phyloP scores from a whole-genome alignment of 2,888 invertebrate species.

The Gastracanthus pulcherrimus region DNA sequence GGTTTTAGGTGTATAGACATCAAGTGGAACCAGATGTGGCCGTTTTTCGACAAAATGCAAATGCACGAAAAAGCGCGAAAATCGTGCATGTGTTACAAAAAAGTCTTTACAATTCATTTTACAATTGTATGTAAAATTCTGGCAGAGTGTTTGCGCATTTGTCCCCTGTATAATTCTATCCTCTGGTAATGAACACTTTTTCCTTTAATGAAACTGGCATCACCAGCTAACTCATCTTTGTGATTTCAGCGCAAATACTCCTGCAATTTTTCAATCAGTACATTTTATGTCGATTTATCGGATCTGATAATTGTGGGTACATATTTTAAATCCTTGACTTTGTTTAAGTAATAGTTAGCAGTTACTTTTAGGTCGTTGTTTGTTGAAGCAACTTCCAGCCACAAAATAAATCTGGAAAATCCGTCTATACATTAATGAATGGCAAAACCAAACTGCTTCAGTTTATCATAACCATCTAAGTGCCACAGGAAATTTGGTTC shows the following conservation, averaged over 20 bases:
- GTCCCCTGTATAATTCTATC: background rate
- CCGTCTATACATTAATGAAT: constrained; percentile 54
- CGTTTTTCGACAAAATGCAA: too few relatives aligned
- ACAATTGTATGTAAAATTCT: background rate
- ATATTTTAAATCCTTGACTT: constrained; percentile 27
- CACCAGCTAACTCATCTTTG: background rate
- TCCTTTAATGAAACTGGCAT: background rate
- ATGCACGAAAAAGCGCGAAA: too few relatives aligned
- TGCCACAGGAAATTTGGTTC: constrained; percentile 55
- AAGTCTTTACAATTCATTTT: too few relatives aligned
- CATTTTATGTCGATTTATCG: constrained; percentile 46
- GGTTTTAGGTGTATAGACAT: too few relatives aligned
- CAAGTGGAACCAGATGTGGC: too few relatives aligned
- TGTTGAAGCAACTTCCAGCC: constrained; percentile 37
- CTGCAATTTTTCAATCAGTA: background rate
- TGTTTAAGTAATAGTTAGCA: constrained; percentile 45
- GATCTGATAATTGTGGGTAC: constrained; percentile 47
- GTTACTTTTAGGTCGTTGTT: constrained; percentile 42
- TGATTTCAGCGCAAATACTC: background rate
- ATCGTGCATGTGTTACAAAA: too few relatives aligned
- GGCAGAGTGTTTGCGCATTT: background rate
- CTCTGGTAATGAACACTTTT: constrained; percentile 2
- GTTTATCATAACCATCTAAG: constrained; percentile 55
- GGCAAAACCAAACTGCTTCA: constrained; percentile 54
- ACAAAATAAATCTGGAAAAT: constrained; percentile 48